Evolutionary conservation across 1,140 invertebrate species (phyloP).

Genomic region (Aphis craccivora): DNA sequence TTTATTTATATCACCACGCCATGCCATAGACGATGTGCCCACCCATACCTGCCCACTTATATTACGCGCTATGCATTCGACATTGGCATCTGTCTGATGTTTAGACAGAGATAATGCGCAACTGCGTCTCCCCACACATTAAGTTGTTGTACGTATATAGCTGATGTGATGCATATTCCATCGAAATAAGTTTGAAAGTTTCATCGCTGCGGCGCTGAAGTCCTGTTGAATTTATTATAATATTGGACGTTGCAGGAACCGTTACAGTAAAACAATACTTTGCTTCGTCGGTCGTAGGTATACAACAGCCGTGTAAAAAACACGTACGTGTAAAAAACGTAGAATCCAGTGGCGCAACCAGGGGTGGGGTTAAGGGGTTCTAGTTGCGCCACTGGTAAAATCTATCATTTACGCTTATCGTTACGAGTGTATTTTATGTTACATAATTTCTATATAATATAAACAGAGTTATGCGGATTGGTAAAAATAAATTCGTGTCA

Average conservation of each 20-base stretch:
- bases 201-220: neutral
- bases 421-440: neutral
- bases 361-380: too few species aligned
- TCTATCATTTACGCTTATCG: neutral
- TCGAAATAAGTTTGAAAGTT: neutral
- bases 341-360: too few species aligned
- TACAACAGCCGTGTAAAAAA: too few species aligned
- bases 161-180: neutral
- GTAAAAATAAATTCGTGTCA: neutral
- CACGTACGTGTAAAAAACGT: neutral
- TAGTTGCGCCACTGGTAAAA: too few species aligned
- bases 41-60: neutral
- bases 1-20: neutral
- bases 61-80: neutral
- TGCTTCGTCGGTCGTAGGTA: too few species aligned
- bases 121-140: neutral
- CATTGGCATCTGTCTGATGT: neutral
- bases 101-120: neutral
- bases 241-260: neutral
- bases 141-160: neutral
- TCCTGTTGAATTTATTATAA: neutral
- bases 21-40: neutral
- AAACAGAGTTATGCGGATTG: neutral
- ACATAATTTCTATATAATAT: neutral
- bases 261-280: too few species aligned